These are phyloP conservation scores for Turritopsis dohrnii DNA, from an alignment of 30 jellyfish, hydroid and myxozoan genomes.

Conservation along the genomic window DNA sequence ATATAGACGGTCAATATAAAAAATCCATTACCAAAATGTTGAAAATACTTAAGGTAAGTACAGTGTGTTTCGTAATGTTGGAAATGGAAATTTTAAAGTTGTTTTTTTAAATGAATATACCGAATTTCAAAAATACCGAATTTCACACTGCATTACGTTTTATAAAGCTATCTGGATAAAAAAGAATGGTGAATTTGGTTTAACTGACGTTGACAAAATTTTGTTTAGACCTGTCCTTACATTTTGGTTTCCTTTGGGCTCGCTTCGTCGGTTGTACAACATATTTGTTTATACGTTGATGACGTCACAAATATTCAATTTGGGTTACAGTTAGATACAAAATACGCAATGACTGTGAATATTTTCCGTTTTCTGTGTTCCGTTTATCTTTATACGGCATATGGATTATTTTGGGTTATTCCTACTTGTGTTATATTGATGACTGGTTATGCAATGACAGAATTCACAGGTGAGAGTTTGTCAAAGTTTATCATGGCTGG, in stretches of 20 bases:
- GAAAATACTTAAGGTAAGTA: conserved; percentile 13
- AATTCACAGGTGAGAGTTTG: conserved; percentile 23
- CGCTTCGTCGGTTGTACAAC: conserved; percentile 18
- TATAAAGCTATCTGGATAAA: neutral
- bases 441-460: conserved; percentile 40
- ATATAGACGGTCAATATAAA: neutral
- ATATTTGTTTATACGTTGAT: conserved; percentile 7
- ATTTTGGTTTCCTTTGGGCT: neutral
- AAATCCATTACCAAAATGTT: conserved; percentile 9
- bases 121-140: too few relatives aligned
- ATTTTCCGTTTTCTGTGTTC: conserved; percentile 5
- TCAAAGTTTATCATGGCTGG: neutral
- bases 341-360: neutral
- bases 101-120: too few relatives aligned
- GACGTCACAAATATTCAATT: neutral
- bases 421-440: conserved; percentile 26
- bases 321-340: neutral
- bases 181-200: neutral
- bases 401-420: conserved; percentile 12
- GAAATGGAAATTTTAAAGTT: neutral
- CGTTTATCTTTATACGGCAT: conserved; percentile 25
- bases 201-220: neutral
- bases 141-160: too few relatives aligned
- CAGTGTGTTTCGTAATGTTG: neutral
- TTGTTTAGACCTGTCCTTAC: conserved; percentile 11